Evolutionary conservation across 2,888 invertebrate genomes (phyloP).

Genomic region (Limnephilus lunatus): DNA sequence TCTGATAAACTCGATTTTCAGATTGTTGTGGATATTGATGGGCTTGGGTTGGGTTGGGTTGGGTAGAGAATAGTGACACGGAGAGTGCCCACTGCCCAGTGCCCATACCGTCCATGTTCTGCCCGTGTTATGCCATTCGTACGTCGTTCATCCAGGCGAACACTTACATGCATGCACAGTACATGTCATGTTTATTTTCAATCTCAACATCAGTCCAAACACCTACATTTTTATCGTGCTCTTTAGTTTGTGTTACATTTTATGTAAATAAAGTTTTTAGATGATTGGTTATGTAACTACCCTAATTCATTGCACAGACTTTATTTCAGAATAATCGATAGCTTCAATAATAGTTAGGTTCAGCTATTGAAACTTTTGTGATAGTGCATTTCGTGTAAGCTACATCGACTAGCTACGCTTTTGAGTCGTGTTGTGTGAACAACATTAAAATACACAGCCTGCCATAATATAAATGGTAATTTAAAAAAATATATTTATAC

Average conservation of each 20-base stretch:
- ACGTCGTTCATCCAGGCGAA: not conserved
- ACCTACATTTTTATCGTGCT: not conserved
- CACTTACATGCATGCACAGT: not conserved
- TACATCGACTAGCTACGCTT: too few relatives aligned
- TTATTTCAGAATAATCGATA: not conserved
- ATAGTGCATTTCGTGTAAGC: too few relatives aligned
- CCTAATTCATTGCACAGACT: not conserved
- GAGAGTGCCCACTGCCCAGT: not conserved
- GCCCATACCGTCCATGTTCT: not conserved
- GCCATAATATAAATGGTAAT: too few relatives aligned
- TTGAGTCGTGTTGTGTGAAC: too few relatives aligned
- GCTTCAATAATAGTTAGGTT: not conserved
- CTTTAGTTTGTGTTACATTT: not conserved
- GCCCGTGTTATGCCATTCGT: not conserved
- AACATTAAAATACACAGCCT: too few relatives aligned
- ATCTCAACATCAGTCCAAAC: not conserved
- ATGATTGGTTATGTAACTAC: not conserved
- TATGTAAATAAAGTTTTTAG: not conserved
- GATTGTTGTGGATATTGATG: slow-evolving; percentile 16
- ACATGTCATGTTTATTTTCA: too few relatives aligned
- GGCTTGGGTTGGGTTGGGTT: not conserved
- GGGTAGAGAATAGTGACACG: not conserved
- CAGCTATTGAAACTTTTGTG: too few relatives aligned
- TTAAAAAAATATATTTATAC: too few relatives aligned
- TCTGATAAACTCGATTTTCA: not conserved